phyloP scores from a whole-genome alignment of 2,888 invertebrate species.

The Cerastoderma edule region DNA sequence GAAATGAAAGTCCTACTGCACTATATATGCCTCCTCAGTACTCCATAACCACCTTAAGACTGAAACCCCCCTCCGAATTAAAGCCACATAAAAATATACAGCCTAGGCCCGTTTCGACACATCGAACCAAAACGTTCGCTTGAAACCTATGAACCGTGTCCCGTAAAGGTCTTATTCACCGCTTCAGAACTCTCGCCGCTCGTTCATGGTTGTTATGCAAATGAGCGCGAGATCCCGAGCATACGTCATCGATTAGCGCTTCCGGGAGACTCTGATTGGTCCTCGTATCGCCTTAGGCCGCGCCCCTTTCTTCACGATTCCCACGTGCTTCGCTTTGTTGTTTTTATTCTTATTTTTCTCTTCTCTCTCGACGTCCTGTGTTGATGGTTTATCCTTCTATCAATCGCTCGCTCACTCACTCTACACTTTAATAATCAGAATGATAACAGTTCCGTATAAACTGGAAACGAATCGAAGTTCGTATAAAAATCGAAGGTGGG shows the following conservation, averaged over 20 bases:
- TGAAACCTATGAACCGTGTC: conserved; percentile 8
- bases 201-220: conserved; percentile 50
- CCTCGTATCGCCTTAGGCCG: conserved; percentile 14
- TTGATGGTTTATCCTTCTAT: too few species aligned
- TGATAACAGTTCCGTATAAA: too few species aligned
- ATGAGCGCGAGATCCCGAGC: conserved; percentile 42
- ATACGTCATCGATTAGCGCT: conserved; percentile 45
- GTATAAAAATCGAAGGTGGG: too few species aligned
- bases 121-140: neutral
- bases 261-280: conserved; percentile 34
- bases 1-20: neutral
- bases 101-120: too few species aligned
- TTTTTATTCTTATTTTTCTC: neutral
- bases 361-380: too few species aligned
- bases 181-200: too few species aligned
- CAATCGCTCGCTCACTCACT: too few species aligned
- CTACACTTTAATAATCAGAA: too few species aligned
- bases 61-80: neutral
- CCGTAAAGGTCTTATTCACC: neutral
- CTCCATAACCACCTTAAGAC: conserved; percentile 3
- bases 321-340: neutral
- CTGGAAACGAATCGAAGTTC: too few species aligned
- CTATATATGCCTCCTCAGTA: conserved; percentile 9
- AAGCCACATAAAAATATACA: neutral
- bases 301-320: conserved; percentile 34